A percentile compares a stretch with the other conserved stretches of the same genome.
These are phyloP conservation scores for Campopleginae sp. DNA, from an alignment of 2,888 invertebrate species.

Conservation along the genomic window DNA sequence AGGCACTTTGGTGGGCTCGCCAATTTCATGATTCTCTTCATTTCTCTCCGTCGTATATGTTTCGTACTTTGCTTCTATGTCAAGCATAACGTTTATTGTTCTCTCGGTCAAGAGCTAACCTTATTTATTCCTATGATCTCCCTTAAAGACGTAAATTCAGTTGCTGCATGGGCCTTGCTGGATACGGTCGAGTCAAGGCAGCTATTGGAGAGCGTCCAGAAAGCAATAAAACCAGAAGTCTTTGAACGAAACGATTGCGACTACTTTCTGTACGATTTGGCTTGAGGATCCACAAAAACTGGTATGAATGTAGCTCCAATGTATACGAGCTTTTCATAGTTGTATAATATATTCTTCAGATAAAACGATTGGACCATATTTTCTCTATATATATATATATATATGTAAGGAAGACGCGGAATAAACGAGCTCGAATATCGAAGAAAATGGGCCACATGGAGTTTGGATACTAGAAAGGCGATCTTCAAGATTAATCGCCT, in stretches of 20 bases:
- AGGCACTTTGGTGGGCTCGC: not conserved
- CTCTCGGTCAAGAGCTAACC: not conserved
- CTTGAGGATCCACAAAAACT: slow-evolving; percentile 41
- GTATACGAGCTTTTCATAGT: slow-evolving; percentile 46
- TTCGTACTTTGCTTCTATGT: slow-evolving; percentile 7
- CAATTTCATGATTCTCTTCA: not conserved
- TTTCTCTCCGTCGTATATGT: not conserved
- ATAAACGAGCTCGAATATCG: slow-evolving; percentile 48
- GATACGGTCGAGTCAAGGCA: slow-evolving; percentile 63
- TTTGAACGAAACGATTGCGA: slow-evolving; percentile 57
- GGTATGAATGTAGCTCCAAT: slow-evolving; percentile 65
- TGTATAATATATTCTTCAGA: slow-evolving; percentile 61
- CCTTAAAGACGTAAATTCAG: slow-evolving; percentile 61
- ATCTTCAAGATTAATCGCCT: slow-evolving; percentile 65
- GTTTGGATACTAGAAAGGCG: slow-evolving; percentile 64
- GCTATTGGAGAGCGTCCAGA: slow-evolving; percentile 67
- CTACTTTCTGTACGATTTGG: slow-evolving; percentile 41
- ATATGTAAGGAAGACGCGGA: not conserved
- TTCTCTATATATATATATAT: slow-evolving; percentile 45
- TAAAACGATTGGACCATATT: slow-evolving; percentile 34
- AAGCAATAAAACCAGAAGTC: slow-evolving; percentile 24
- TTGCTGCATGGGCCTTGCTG: slow-evolving; percentile 38
- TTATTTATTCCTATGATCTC: slow-evolving; percentile 20
- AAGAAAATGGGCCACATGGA: slow-evolving; percentile 34
- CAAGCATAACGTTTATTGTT: slow-evolving; percentile 19